Percentiles rank a stretch among this genome's conserved stretches.
phyloP scores from a whole-genome alignment of 2,113 vertebrate genomes.

The Melanocharis versteri region DNA sequence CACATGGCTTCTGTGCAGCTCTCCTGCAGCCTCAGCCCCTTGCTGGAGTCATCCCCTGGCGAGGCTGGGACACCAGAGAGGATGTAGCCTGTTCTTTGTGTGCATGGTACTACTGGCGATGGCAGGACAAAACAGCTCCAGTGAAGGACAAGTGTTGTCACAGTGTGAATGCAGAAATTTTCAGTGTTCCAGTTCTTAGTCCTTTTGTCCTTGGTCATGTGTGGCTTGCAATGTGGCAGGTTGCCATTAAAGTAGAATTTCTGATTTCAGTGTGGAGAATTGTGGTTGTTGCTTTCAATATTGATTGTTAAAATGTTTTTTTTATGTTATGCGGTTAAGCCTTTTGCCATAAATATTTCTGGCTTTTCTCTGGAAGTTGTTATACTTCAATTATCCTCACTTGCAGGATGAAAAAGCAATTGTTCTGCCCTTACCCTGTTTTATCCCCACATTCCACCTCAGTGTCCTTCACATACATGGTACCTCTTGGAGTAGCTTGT shows the following conservation, averaged over 20 bases:
- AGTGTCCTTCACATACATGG: fast-evolving
- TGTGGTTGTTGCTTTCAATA: not conserved
- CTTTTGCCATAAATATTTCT: not conserved
- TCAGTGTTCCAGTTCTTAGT: not conserved
- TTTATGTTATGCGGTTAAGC: not conserved
- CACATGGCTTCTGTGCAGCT: fast-evolving
- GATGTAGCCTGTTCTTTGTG: not conserved
- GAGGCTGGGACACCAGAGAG: not conserved
- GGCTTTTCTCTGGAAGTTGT: not conserved
- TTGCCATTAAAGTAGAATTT: not conserved
- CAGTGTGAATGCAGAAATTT: not conserved
- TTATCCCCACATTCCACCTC: not conserved
- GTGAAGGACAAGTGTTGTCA: not conserved
- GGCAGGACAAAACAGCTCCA: not conserved
- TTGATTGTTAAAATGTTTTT: not conserved
- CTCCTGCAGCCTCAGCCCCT: not conserved
- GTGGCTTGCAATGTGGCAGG: not conserved
- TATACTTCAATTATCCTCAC: not conserved
- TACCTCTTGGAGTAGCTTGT: not conserved
- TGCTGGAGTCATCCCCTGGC: not conserved
- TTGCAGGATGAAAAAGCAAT: not conserved
- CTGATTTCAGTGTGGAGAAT: not conserved
- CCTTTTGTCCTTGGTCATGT: not conserved
- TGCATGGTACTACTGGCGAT: not conserved
- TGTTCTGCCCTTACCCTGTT: not conserved